Conservation (phyloP, 2,113 vertebrate species). For the Urocynchramus pylzowi region DNA sequence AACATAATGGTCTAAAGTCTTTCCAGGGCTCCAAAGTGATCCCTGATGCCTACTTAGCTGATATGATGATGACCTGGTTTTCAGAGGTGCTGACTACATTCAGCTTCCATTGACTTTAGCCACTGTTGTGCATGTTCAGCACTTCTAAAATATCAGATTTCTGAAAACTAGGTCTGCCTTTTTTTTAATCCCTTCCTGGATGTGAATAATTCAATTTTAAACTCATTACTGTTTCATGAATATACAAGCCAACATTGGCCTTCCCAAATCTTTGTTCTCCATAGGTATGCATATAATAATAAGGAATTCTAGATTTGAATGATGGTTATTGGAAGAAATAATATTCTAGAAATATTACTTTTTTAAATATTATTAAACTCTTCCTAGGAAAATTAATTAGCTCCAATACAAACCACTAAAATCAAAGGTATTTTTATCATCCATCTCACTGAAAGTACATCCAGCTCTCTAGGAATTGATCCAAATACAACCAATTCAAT, state of each 20-base stretch:
- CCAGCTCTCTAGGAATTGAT: neutral
- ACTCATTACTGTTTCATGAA: neutral
- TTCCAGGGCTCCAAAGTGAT: neutral
- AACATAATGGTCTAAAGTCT: neutral
- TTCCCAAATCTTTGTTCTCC: neutral
- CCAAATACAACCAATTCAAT: constrained; percentile 11
- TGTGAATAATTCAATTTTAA: neutral
- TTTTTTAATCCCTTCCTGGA: neutral
- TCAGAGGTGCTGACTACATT: neutral
- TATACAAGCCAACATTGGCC: neutral
- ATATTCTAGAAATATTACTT: neutral
- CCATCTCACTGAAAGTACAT: neutral
- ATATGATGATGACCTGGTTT: neutral
- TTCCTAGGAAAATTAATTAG: neutral
- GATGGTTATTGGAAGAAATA: neutral
- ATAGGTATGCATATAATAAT: neutral
- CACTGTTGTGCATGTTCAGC: neutral
- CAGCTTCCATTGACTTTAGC: neutral
- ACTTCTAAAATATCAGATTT: neutral
- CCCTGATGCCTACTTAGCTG: neutral
- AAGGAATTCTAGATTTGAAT: neutral
- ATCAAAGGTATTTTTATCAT: constrained; percentile 3
- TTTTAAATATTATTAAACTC: neutral
- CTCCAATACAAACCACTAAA: neutral
- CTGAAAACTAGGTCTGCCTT: neutral